Conservation (phyloP, 2,888 invertebrate genomes). For the Philonicus albiceps region DNA sequence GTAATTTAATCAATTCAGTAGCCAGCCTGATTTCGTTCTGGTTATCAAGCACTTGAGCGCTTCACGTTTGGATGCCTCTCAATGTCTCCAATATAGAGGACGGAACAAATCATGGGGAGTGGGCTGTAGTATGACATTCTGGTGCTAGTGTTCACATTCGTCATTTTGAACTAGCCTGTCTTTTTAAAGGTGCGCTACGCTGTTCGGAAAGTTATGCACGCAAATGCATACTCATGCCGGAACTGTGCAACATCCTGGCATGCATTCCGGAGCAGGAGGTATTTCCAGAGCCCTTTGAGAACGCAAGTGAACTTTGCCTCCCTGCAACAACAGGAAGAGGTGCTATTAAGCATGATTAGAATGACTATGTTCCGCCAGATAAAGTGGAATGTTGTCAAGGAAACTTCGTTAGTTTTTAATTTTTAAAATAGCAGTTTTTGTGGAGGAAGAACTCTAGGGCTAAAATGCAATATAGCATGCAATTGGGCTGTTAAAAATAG, state of each 20-base stretch:
- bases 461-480: not conserved
- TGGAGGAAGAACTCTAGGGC: not conserved
- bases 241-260: not conserved
- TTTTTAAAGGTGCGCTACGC: not conserved
- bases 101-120: not conserved
- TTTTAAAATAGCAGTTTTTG: not conserved
- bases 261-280: not conserved
- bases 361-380: not conserved
- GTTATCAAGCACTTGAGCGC: not conserved
- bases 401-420: not conserved
- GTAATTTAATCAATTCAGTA: conserved; percentile 22
- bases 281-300: not conserved
- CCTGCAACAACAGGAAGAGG: not conserved
- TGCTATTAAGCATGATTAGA: conserved; percentile 4
- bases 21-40: not conserved
- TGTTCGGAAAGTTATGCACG: not conserved
- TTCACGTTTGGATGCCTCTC: not conserved
- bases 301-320: not conserved
- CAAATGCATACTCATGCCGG: not conserved
- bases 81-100: not conserved
- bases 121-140: not conserved
- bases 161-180: not conserved
- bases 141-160: not conserved
- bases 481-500: too few relatives aligned
- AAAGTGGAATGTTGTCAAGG: not conserved